Evolutionary conservation across 2,888 invertebrate species (phyloP), one percentile per base, ranked within the genome.

Genomic region (Ophioninae sp.): DNA sequence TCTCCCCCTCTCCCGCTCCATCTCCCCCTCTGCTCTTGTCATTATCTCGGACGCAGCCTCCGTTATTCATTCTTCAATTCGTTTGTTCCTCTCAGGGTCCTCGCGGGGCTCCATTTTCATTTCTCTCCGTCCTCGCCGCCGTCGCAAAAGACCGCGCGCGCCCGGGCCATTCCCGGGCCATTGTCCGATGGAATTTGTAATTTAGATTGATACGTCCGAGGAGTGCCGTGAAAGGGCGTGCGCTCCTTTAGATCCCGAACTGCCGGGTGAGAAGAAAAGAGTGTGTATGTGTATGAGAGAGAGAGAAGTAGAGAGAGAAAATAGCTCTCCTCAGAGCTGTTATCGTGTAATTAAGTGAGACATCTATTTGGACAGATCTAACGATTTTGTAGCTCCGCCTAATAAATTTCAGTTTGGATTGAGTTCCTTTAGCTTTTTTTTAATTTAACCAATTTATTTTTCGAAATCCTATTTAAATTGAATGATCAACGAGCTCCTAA

Each of bases 141-240:
- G 70, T 73, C 72, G 57, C 68, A 70, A 74, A 77, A 68, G 73
- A 75, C 65, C 82, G 78, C 80, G 39, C 73, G 57, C 79, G 56
- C 67, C 44, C 76, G 83, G 72, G 57, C 87, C 85, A 91, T 92
- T 91, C 67, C 44, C 76, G 83, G 72, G 57, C 87, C 85, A 91
- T 92, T 91, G 92, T 91, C 88, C 91, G 88, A 89, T 91, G 92
- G 91, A 92, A 92, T 91, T 91, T 91, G 91, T 92, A 92, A 92
- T 92, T 92, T 92, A 92, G 92, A 92, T 92, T 92, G 92, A 92
- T 92, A 91, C 90, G 90, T 89, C 85, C 87, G 85, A 87, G 20
- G 57, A 59, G 88, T 81, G 86, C 84, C 87, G 86, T 85, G 80
- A 82, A 68, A 79, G 77, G 74, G 74, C 82, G 82, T 83, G 56